Conservation (phyloP, 2,113 vertebrate species). For the Turdus rufiventris region DNA sequence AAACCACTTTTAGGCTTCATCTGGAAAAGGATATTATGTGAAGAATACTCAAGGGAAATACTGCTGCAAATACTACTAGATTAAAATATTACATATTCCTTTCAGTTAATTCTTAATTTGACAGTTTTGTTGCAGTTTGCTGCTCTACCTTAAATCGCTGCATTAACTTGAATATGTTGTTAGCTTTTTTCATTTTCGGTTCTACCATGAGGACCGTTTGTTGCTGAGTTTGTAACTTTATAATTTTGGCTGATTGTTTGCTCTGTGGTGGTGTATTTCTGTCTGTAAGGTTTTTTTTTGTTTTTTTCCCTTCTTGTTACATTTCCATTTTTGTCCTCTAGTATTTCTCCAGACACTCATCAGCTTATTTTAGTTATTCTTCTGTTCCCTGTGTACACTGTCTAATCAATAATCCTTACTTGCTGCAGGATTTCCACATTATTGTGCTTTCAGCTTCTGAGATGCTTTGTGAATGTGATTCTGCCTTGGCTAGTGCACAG, state of each 20-base stretch:
- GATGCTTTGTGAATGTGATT: not conserved
- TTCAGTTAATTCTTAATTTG: conserved; percentile 10
- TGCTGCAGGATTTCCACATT: conserved; percentile 15
- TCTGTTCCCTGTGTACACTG: not conserved
- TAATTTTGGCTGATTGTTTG: not conserved
- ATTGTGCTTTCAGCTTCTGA: not conserved
- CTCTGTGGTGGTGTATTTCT: conserved; percentile 8
- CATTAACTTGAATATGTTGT: not conserved
- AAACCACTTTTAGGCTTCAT: not conserved
- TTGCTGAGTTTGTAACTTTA: conserved; percentile 26
- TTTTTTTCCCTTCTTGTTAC: not conserved
- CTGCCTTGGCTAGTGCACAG: conserved; percentile 6
- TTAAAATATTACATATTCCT: not conserved
- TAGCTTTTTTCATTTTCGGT: not conserved
- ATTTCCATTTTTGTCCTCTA: conserved; percentile 15
- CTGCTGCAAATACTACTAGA: not conserved
- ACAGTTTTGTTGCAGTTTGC: conserved; percentile 43
- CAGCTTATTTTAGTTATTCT: conserved; percentile 15
- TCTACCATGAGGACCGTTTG: conserved; percentile 23
- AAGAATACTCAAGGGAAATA: conserved; percentile 28
- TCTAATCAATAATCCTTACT: conserved; percentile 30
- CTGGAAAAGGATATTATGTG: conserved; percentile 25
- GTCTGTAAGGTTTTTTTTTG: not conserved
- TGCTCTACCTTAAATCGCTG: conserved; percentile 23
- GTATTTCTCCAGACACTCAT: conserved; percentile 6